phyloP scores from a whole-genome alignment of 2,113 vertebrate species.

The Heloderma charlesbogerti region DNA sequence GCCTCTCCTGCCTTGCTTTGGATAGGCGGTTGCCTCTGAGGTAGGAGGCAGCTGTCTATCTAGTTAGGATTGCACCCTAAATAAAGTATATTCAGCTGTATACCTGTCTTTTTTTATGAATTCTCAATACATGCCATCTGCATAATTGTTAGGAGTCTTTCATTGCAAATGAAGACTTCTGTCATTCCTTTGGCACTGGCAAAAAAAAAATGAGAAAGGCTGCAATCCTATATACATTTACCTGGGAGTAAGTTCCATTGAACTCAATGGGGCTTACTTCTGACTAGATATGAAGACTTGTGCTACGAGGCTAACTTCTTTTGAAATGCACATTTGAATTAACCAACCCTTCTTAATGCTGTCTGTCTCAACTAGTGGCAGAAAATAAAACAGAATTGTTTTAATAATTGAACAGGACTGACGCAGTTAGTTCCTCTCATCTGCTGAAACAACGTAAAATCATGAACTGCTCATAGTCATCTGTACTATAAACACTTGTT shows the following conservation, averaged over 20 bases:
- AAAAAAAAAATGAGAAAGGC: background rate
- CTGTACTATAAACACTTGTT: slow-evolving; percentile 30
- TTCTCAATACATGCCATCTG: slow-evolving; percentile 34
- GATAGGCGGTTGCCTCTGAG: no score
- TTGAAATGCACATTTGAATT: slow-evolving; percentile 53
- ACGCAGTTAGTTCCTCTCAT: background rate
- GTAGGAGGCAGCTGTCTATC: no score
- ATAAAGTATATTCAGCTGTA: slow-evolving; percentile 27
- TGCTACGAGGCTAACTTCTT: slow-evolving; percentile 34
- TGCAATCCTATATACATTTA: background rate
- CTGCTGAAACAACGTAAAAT: slow-evolving; percentile 46
- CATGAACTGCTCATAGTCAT: slow-evolving; percentile 29
- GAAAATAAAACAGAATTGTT: slow-evolving; percentile 30
- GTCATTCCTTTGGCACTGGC: slow-evolving; percentile 36
- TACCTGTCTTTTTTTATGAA: background rate
- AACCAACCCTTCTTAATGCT: slow-evolving; percentile 34
- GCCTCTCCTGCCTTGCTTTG: no score
- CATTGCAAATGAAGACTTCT: slow-evolving; percentile 34
- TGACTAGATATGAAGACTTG: background rate
- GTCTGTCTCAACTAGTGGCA: slow-evolving; percentile 38
- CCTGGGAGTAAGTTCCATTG: background rate
- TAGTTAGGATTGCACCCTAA: no score
- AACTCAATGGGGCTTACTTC: background rate
- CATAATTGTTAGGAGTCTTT: slow-evolving; percentile 67
- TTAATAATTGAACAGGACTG: slow-evolving; percentile 43